phyloP scores from a whole-genome alignment of 2,797 vertebrate genomes.

The Choloepus didactylus region DNA sequence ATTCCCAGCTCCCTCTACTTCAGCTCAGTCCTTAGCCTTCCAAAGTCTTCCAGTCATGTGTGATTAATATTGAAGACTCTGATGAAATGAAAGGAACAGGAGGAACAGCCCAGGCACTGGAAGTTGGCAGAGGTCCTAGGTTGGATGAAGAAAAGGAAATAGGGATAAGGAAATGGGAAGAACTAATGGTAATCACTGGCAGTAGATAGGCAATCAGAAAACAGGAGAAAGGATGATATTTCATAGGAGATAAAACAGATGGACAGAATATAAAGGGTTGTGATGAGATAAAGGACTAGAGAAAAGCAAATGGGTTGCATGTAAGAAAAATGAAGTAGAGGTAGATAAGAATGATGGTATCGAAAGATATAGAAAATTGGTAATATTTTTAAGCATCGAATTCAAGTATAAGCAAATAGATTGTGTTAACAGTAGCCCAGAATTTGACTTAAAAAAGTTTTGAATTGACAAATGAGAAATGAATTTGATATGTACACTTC shows the following conservation, averaged over 20 bases:
- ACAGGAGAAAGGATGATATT: constrained; percentile 14
- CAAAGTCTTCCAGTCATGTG: neutral
- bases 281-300: constrained; percentile 9
- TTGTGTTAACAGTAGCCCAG: neutral
- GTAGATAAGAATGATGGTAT: neutral
- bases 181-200: neutral
- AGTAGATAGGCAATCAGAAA: neutral
- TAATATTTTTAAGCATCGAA: neutral
- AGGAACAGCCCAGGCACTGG: neutral
- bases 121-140: neutral
- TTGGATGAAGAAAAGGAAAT: neutral
- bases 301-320: constrained; percentile 26
- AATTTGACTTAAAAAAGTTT: neutral
- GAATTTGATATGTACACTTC: constrained; percentile 2
- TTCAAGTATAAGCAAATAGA: neutral
- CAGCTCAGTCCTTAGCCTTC: neutral
- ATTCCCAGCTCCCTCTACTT: neutral
- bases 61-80: neutral
- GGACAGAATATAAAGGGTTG: neutral
- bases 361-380: neutral
- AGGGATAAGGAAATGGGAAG: neutral
- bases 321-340: neutral
- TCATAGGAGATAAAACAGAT: neutral
- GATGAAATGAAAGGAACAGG: neutral
- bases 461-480: neutral